Evolutionary conservation across 2,888 invertebrate species (phyloP), one percentile per base, ranked within the genome.

Genomic region (Chouioia cunea): DNA sequence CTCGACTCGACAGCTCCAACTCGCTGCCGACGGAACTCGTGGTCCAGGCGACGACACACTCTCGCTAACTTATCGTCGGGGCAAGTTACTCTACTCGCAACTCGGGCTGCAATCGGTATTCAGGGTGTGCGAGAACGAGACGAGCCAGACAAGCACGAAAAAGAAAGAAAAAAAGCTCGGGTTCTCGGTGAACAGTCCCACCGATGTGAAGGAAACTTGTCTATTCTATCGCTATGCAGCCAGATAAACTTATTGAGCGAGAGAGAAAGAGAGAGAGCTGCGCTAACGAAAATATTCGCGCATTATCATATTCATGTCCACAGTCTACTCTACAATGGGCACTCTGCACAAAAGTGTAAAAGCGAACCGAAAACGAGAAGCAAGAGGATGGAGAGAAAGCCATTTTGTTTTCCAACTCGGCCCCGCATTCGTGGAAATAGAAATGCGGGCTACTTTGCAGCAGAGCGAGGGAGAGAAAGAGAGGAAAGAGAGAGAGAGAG

Each of bases 11-110:
- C 27, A 27, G 27, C 27, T 27, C 27, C 27, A 27, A 27, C 27
- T 27, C n/a, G 23, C 22, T 58, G 47, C 44, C 43, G 23, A 59
- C 54, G 53, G 44, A 58, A 56, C 66, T 53, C 67, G 70, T 65
- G 60, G 58, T 72, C 27, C 60, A 47, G 66, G 22, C 54, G 27
- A 54, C 67, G 54, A 59, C 63, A 63, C 63, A 47, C 68, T 65
- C 56, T 43, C 67, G 6, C 70, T 70, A 73, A 71, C 65, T 74
- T 74, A 74, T 73, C 67, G 3, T 62, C 62, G 59, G 56, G 62
- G 48, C 27, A 64, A 69, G 50, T 62, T 72, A 63, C 72, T 60
- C 60, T 66, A 72, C 60, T 52, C 56, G 46, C 59, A 36, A 18
- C n/a, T n/a, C 16, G 48, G 54, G 59, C 56, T 23, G 64, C 52